Evolutionary conservation across 2,113 vertebrate species (phyloP).

Genomic region (Quiscalus mexicanus): DNA sequence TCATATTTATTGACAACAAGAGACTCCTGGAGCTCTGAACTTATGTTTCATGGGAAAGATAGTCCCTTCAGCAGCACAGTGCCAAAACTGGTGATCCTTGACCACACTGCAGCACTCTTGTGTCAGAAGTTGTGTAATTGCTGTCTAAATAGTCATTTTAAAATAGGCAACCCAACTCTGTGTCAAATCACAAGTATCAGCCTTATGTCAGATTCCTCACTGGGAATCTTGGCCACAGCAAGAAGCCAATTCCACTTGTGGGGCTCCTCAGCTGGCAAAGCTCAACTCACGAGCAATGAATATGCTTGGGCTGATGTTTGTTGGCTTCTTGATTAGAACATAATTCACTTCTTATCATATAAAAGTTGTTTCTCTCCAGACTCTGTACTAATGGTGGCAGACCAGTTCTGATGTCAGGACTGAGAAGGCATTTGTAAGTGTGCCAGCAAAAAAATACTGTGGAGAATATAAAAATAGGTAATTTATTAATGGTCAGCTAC

Average conservation of each 20-base stretch:
- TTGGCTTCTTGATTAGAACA: neutral
- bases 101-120: neutral
- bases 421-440: neutral
- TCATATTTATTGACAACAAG: neutral
- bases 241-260: neutral
- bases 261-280: neutral
- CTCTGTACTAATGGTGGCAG: neutral
- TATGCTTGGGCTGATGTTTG: neutral
- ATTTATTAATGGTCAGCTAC: neutral
- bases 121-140: neutral
- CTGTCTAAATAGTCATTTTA: neutral
- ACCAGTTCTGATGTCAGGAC: neutral
- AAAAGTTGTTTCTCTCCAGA: neutral
- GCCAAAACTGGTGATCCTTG: neutral
- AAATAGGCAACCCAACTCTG: neutral
- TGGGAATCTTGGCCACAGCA: neutral
- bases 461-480: neutral
- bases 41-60: neutral
- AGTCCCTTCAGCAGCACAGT: neutral
- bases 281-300: accelerated
- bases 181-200: neutral
- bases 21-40: neutral
- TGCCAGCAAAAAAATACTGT: neutral
- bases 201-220: neutral
- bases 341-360: neutral